These are phyloP conservation scores for Ciona savignyi DNA, from an alignment of 23 tunicate genomes.

Conservation along the genomic window DNA sequence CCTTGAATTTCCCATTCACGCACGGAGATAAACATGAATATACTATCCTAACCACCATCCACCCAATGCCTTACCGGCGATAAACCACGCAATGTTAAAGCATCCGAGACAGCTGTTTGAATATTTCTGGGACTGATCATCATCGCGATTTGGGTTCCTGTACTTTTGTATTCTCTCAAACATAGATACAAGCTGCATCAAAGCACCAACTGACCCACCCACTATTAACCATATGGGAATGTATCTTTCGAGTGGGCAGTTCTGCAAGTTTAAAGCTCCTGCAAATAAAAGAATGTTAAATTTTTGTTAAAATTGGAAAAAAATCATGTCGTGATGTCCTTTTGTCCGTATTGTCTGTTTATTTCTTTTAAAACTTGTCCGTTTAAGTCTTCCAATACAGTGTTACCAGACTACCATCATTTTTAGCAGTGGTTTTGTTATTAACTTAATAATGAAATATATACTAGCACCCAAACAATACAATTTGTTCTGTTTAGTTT, in stretches of 20 bases:
- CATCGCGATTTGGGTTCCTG: background rate
- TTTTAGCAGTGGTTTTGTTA: no score
- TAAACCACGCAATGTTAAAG: slow-evolving; percentile 75
- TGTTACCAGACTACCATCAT: no score
- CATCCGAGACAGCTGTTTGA: slow-evolving; percentile 42
- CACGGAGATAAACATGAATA: no score
- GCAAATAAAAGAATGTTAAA: background rate
- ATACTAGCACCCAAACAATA: background rate
- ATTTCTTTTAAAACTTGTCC: no score
- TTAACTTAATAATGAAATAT: no score
- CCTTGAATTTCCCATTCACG: no score
- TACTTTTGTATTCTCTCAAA: slow-evolving; percentile 28
- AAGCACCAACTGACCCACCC: slow-evolving; percentile 38
- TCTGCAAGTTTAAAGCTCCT: slow-evolving; percentile 62
- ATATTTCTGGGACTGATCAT: slow-evolving; percentile 1
- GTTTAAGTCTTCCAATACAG: no score
- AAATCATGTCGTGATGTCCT: no score
- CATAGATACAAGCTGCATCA: slow-evolving; percentile 46
- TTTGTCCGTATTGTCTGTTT: no score
- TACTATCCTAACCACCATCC: slow-evolving; percentile 28
- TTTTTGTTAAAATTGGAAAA: no score
- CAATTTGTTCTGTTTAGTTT: background rate
- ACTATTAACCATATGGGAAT: slow-evolving; percentile 87
- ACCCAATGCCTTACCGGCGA: slow-evolving; percentile 52
- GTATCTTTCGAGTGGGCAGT: slow-evolving; percentile 56